Evolutionary conservation across 2,888 invertebrate species (phyloP).

Genomic region (Xestoiulus laeticollis): DNA sequence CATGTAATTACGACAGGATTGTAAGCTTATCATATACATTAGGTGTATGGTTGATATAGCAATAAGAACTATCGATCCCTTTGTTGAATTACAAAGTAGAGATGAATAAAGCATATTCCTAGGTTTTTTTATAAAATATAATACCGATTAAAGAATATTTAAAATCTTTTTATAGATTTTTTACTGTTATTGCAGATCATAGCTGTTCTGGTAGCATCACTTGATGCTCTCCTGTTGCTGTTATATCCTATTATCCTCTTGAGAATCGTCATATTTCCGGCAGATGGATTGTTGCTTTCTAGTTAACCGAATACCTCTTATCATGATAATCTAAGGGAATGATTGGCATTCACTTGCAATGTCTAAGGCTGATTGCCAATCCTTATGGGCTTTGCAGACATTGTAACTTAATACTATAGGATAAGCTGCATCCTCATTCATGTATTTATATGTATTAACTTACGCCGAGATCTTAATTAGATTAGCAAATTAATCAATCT

Average conservation of each 20-base stretch:
- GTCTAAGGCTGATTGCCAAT: constrained; percentile 39
- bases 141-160: neutral
- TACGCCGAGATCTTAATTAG: constrained; percentile 40
- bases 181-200: neutral
- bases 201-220: neutral
- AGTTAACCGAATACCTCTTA: neutral
- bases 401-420: constrained; percentile 31
- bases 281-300: neutral
- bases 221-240: constrained; percentile 35
- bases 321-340: constrained; percentile 35
- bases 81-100: too few relatives aligned
- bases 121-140: too few relatives aligned
- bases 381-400: constrained; percentile 35
- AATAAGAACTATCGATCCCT: too few relatives aligned
- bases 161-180: neutral
- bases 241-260: neutral
- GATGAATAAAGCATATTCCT: too few relatives aligned
- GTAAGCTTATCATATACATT: too few relatives aligned
- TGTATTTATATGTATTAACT: constrained; percentile 39
- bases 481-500: constrained; percentile 41
- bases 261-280: constrained; percentile 23
- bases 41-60: too few relatives aligned
- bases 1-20: too few relatives aligned
- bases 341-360: constrained; percentile 36
- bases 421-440: constrained; percentile 41